Evolutionary conservation across 2,888 invertebrate genomes (phyloP).

Genomic region (Sussaba pulchella): DNA sequence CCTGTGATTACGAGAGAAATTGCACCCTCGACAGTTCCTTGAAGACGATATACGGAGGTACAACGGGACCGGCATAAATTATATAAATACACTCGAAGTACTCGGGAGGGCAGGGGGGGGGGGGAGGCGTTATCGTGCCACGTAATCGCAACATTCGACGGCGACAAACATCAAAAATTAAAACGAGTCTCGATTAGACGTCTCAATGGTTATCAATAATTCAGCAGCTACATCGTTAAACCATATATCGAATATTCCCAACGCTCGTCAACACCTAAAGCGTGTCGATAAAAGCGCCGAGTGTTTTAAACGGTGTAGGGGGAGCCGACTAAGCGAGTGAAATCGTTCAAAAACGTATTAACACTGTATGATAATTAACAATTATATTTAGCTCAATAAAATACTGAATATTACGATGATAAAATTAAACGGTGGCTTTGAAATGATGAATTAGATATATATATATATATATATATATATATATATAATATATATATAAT

Average conservation of each 20-base stretch:
- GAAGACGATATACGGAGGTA: slow-evolving; percentile 75
- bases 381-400: slow-evolving; percentile 72
- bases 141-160: neutral
- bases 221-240: too few relatives aligned
- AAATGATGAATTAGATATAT: too few relatives aligned
- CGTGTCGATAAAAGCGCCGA: too few relatives aligned
- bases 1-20: slow-evolving; percentile 59
- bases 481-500: too few relatives aligned
- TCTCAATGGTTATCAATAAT: too few relatives aligned
- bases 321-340: neutral
- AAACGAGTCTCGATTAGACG: too few relatives aligned
- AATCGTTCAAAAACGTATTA: slow-evolving; percentile 22
- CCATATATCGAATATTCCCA: too few relatives aligned
- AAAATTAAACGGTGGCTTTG: neutral
- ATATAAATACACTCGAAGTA: slow-evolving; percentile 59
- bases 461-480: too few relatives aligned
- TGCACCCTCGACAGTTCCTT: slow-evolving; percentile 74
- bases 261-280: too few relatives aligned
- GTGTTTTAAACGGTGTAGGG: too few relatives aligned
- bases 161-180: neutral
- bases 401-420: slow-evolving; percentile 69
- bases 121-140: slow-evolving; percentile 18
- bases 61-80: slow-evolving; percentile 71
- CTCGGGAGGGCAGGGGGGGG: slow-evolving; percentile 63
- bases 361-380: slow-evolving; percentile 69